phyloP scores from a whole-genome alignment of 2,797 vertebrate species.

The Hipposideros larvatus region DNA sequence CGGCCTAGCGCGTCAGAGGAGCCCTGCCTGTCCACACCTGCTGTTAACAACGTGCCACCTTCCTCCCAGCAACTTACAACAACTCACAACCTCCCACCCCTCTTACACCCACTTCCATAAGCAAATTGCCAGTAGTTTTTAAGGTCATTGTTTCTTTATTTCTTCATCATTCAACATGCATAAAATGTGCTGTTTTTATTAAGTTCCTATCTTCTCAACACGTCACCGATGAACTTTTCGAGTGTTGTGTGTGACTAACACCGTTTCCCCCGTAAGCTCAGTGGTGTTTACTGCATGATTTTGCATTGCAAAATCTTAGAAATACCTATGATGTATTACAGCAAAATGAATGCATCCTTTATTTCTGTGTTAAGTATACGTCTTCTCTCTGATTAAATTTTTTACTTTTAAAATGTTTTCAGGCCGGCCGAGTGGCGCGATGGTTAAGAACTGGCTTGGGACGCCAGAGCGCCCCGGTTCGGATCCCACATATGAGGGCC shows the following conservation, averaged over 20 bases:
- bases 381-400: background rate
- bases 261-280: background rate
- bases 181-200: background rate
- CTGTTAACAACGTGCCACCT: background rate
- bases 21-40: fast-evolving
- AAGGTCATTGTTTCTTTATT: background rate
- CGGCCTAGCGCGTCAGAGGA: fast-evolving
- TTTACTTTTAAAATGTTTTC: background rate
- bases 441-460: too few species aligned
- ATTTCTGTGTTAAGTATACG: background rate
- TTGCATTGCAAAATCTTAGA: background rate
- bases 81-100: background rate
- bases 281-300: background rate
- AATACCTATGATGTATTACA: background rate
- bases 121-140: background rate
- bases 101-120: background rate
- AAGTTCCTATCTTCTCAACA: background rate
- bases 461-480: too few species aligned
- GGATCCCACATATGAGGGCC: too few species aligned
- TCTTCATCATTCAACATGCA: background rate
- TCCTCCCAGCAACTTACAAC: background rate
- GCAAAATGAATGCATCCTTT: background rate
- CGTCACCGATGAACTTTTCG: background rate
- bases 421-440: too few species aligned
- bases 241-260: background rate